Conservation (phyloP, 2,113 vertebrate genomes). For the Callorhinus ursinus region DNA sequence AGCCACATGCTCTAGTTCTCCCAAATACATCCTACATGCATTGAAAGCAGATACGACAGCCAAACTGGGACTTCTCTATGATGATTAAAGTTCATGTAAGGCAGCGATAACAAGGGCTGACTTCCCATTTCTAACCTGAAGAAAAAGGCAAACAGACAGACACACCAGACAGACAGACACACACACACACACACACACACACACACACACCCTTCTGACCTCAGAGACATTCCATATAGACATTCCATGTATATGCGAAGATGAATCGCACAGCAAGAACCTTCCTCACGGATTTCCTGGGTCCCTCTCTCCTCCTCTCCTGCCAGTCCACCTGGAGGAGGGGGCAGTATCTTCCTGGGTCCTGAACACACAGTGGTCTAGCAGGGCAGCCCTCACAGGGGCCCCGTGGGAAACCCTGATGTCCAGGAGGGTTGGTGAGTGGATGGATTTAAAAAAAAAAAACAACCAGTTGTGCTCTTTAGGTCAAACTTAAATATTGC, state of each 20-base stretch:
- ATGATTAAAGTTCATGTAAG: conserved; percentile 64
- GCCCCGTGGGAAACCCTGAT: not conserved
- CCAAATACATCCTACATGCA: conserved; percentile 49
- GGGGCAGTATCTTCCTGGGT: not conserved
- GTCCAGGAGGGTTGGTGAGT: not conserved
- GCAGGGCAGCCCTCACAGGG: not conserved
- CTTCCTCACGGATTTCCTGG: not conserved
- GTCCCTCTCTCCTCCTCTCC: not conserved
- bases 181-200: not conserved
- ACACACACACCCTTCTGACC: not conserved
- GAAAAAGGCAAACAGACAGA: not conserved
- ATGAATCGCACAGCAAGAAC: too few relatives aligned
- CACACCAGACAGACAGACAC: not conserved
- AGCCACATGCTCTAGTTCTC: conserved; percentile 4
- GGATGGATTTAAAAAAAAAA: not conserved
- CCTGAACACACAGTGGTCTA: not conserved
- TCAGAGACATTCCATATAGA: not conserved
- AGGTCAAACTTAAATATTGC: not conserved
- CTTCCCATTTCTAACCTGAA: not conserved
- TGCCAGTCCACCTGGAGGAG: not conserved
- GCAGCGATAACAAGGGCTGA: not conserved
- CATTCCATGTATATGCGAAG: rapidly evolving
- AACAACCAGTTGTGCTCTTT: not conserved
- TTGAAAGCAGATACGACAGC: conserved; percentile 69
- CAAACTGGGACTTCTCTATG: conserved; percentile 52